Evolutionary conservation across 2,797 vertebrate species (phyloP), one percentile per base, ranked within the genome.

Genomic region (Microcaecilia unicolor): DNA sequence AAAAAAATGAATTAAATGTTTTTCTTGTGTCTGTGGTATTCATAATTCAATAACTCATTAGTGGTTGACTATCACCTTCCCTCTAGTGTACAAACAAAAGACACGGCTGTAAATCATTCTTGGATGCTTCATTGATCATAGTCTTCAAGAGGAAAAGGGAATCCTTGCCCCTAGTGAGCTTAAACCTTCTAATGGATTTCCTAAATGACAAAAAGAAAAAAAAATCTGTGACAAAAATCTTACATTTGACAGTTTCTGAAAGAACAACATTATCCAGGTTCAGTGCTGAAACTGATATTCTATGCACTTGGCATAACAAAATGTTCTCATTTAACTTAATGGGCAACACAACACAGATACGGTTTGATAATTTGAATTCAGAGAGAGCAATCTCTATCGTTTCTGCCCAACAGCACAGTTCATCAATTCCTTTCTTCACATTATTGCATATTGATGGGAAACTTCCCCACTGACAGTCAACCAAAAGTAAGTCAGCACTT

Each of bases 311-410:
- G 25, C 15, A 44, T 40, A 51, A 30, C 19, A 59, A 31, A 49
- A 28, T 45, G 4, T 15, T 43, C 12, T 38, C 4, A 33, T 41
- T 58, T 54, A 45, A 57, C 2, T 31, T 51, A 67, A 61, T 22
- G 18, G 32, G 14, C 2, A 18, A 14, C 43, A 34, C 47, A 54
- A 32, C 28, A 21, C 5, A 51, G 51, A 61, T 48, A 34, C 22
- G 35, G 4, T 23, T 60, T 30, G 11, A 31, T 65, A 45, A 54
- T 67, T 64, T 54, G 37, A 52, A 67, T 63, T 67, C 58, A 47
- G 22, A 49, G 14, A 52, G 4, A 55, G 30, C 3, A 49, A 18
- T 31, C 11, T 36, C 34, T 33, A 22, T 46, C 54, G 8, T 42
- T 64, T 68, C 37, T 64, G 34, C 37, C 55, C 35, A 59, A 41